Percentiles rank a stretch among this genome's conserved stretches.
Conservation (phyloP, 2,888 invertebrate species). For the Bombylius major region DNA sequence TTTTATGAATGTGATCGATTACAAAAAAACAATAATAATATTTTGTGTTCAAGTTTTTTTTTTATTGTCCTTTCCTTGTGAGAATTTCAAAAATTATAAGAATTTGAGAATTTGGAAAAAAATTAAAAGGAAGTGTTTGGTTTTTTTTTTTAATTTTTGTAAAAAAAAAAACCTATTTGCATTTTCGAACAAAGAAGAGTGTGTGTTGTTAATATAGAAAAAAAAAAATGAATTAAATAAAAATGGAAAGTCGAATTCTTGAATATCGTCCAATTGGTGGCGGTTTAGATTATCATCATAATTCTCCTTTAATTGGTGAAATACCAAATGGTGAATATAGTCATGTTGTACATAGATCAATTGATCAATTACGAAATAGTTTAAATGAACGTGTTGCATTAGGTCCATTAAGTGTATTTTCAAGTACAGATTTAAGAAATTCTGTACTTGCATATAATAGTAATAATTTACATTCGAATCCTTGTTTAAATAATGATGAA, state of each 20-base stretch:
- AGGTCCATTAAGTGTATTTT: constrained; percentile 40
- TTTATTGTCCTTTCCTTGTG: no score
- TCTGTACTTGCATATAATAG: constrained; percentile 29
- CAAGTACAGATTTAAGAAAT: constrained; percentile 27
- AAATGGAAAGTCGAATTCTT: constrained; percentile 44
- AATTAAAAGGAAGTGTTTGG: no score
- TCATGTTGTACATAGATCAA: constrained; percentile 52
- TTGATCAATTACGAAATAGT: constrained; percentile 47
- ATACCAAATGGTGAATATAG: constrained; percentile 51
- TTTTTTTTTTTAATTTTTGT: no score
- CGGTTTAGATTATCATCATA: constrained; percentile 52
- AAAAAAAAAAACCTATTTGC: no score
- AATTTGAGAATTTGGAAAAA: no score
- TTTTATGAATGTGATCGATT: no score
- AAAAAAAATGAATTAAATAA: constrained; percentile 4
- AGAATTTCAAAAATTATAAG: no score
- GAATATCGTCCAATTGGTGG: constrained; percentile 46
- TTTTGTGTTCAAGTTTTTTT: no score
- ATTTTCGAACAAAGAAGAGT: no score
- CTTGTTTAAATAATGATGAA: background rate
- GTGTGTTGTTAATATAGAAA: no score
- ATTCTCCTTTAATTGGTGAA: constrained; percentile 52
- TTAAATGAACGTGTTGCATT: constrained; percentile 45
- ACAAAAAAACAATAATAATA: no score
- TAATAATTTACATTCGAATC: constrained; percentile 7